phyloP scores from a whole-genome alignment of 2,113 vertebrate species.

The Tachuris rubrigastra region DNA sequence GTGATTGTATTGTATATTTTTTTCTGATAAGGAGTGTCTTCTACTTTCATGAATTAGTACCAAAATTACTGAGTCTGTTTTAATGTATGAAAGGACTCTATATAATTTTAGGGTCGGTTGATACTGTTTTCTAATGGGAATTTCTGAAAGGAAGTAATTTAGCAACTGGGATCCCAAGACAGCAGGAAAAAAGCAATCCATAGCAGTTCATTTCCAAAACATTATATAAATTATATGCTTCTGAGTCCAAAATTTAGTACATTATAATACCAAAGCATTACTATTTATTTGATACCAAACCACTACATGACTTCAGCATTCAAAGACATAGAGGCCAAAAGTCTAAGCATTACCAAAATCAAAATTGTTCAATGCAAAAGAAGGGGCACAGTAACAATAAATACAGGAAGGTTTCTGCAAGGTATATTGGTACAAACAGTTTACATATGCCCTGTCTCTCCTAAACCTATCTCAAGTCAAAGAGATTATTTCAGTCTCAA shows the following conservation, averaged over 20 bases:
- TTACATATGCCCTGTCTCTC: neutral
- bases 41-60: neutral
- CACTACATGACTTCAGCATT: neutral
- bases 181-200: neutral
- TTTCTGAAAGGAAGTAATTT: constrained; percentile 12
- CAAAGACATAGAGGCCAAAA: neutral
- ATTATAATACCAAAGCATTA: neutral
- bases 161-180: neutral
- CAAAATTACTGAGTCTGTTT: neutral
- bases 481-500: neutral
- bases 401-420: neutral
- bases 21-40: neutral
- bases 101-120: neutral
- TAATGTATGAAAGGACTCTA: neutral
- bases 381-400: neutral
- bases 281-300: neutral
- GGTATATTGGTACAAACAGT: neutral
- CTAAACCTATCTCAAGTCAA: neutral
- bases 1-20: neutral
- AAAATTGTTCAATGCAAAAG: neutral
- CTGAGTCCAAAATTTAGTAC: neutral
- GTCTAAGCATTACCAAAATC: neutral
- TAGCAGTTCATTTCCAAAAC: neutral
- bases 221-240: neutral
- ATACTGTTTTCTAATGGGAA: neutral